Conservation (phyloP, 2,888 invertebrate genomes). For the Eupithecia subfuscata region DNA sequence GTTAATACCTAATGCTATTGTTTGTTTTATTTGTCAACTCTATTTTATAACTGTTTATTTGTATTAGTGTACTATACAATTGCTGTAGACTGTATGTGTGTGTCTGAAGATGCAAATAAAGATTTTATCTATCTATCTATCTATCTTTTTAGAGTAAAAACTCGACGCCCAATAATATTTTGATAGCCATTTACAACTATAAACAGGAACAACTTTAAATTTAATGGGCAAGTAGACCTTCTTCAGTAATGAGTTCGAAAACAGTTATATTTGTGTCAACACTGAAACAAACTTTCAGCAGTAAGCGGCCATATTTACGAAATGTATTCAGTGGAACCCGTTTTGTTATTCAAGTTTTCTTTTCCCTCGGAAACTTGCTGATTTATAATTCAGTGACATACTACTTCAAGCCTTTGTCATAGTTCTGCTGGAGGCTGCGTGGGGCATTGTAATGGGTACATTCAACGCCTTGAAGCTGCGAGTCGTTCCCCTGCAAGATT, state of each 20-base stretch:
- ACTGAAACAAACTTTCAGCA: slow-evolving; percentile 17
- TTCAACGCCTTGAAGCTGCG: slow-evolving; percentile 10
- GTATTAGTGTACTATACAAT: no score
- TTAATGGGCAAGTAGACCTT: not conserved
- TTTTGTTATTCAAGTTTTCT: slow-evolving; percentile 38
- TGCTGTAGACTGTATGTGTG: no score
- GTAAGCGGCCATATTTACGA: slow-evolving; percentile 21
- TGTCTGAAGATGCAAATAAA: no score
- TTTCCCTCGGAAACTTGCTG: slow-evolving; percentile 26
- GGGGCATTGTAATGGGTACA: slow-evolving; percentile 21
- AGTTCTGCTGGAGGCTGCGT: slow-evolving; percentile 20
- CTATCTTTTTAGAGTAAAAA: not conserved
- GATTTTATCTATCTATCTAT: no score
- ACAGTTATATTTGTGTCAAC: slow-evolving; percentile 14
- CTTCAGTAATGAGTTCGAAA: slow-evolving; percentile 6
- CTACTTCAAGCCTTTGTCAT: slow-evolving; percentile 32
- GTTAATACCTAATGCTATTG: no score
- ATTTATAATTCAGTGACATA: slow-evolving; percentile 33
- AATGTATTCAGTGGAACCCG: slow-evolving; percentile 30
- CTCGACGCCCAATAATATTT: not conserved
- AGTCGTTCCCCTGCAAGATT: not conserved
- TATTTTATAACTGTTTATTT: no score
- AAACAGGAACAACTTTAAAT: not conserved
- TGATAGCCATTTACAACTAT: not conserved
- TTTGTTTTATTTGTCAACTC: no score